Percentiles rank a stretch among this genome's conserved stretches.
These are phyloP conservation scores for Natator depressus DNA, from an alignment of 2,113 vertebrate genomes.

Conservation along the genomic window DNA sequence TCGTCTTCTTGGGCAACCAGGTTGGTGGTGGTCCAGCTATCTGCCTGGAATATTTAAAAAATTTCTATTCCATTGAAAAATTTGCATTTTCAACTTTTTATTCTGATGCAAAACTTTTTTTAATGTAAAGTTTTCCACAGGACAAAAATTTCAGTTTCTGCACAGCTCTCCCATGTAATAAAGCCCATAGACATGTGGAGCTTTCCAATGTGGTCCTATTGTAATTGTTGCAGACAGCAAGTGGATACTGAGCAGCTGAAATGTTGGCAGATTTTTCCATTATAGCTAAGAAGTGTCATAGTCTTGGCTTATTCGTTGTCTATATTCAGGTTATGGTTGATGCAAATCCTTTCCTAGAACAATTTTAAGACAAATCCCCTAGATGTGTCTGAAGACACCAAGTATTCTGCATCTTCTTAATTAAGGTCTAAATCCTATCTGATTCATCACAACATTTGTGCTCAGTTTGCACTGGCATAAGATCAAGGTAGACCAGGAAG, in stretches of 20 bases:
- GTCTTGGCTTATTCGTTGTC: not conserved
- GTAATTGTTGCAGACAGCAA: not conserved
- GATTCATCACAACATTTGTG: not conserved
- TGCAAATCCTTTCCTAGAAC: not conserved
- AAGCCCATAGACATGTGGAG: not conserved
- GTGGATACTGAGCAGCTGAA: not conserved
- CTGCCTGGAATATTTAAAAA: not conserved
- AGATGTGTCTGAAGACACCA: not conserved
- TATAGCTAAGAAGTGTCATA: not conserved
- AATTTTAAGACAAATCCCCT: not conserved
- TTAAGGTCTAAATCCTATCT: not conserved
- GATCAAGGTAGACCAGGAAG: not conserved
- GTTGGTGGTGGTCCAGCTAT: not conserved
- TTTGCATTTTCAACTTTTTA: not conserved
- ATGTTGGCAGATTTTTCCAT: not conserved
- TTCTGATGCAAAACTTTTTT: not conserved
- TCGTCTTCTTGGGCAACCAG: accelerated
- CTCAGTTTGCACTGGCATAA: not conserved
- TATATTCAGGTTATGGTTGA: not conserved
- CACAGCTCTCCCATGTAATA: not conserved
- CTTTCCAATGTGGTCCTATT: not conserved
- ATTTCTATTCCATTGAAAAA: not conserved
- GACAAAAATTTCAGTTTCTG: not conserved
- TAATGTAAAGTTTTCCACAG: not conserved
- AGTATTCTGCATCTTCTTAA: not conserved